These are phyloP conservation scores for Leptosomus discolor DNA, from an alignment of 2,113 vertebrate genomes.

Conservation along the genomic window DNA sequence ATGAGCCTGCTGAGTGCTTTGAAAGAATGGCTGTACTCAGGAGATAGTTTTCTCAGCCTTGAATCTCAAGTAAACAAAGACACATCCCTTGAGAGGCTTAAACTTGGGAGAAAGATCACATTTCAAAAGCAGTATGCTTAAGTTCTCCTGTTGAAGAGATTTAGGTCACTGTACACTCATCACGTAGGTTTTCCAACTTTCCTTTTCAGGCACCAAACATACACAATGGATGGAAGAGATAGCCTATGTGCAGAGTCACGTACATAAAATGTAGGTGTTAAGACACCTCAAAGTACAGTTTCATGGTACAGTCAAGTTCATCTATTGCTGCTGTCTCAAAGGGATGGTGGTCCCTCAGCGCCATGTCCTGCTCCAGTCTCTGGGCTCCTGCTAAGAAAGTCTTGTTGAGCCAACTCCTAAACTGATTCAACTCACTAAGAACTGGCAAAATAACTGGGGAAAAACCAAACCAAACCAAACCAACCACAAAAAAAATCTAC, in stretches of 20 bases:
- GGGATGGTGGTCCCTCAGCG: not conserved
- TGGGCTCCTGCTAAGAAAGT: not conserved
- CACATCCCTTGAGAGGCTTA: not conserved
- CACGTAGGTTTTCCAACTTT: not conserved
- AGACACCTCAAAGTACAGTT: not conserved
- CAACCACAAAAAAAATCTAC: not conserved
- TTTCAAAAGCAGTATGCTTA: not conserved
- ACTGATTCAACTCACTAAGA: not conserved
- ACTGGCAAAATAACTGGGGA: not conserved
- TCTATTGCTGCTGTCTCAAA: not conserved
- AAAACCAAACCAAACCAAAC: not conserved
- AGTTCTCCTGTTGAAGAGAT: not conserved
- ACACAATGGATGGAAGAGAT: not conserved
- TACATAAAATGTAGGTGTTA: accelerated
- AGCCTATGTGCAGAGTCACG: not conserved
- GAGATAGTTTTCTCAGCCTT: not conserved
- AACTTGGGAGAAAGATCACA: not conserved
- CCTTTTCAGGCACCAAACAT: not conserved
- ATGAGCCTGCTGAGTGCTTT: not conserved
- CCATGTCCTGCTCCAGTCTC: not conserved
- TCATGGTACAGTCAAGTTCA: not conserved
- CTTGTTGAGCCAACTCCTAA: not conserved
- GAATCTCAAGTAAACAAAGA: not conserved
- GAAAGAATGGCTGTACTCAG: not conserved
- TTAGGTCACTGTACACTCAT: not conserved